These are phyloP conservation scores for Chiroxiphia lanceolata DNA, from an alignment of 2,797 vertebrate genomes.

Conservation along the genomic window DNA sequence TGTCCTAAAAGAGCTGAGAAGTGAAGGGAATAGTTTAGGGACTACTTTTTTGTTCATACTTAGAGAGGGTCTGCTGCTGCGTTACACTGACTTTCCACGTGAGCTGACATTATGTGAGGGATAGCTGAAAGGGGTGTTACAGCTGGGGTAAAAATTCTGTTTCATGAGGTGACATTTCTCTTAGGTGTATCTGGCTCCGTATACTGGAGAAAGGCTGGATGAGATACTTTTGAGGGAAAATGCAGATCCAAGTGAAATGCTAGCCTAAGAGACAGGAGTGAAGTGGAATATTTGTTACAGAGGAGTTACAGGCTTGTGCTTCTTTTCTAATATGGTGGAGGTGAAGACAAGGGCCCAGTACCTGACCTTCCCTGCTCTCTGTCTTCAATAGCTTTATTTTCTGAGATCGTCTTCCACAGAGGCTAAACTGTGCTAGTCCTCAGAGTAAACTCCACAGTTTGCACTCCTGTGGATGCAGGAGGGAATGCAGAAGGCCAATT, in stretches of 20 bases:
- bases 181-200: background rate
- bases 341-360: background rate
- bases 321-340: background rate
- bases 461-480: background rate
- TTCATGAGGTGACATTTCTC: background rate
- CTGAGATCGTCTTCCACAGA: background rate
- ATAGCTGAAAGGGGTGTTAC: background rate
- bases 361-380: background rate
- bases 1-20: background rate
- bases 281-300: background rate
- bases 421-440: slow-evolving; percentile 7
- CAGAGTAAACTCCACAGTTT: background rate
- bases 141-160: background rate
- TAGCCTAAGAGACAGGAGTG: background rate
- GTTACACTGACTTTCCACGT: background rate
- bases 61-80: background rate
- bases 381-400: background rate
- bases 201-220: background rate
- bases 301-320: background rate
- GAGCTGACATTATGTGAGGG: background rate
- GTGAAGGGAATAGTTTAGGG: background rate
- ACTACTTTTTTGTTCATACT: background rate
- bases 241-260: background rate
- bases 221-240: slow-evolving; percentile 8
- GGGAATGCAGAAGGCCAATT: background rate